Evolutionary conservation across 2,797 vertebrate species (phyloP), one percentile per base, ranked within the genome.

Genomic region (Loriculus beryllinus): DNA sequence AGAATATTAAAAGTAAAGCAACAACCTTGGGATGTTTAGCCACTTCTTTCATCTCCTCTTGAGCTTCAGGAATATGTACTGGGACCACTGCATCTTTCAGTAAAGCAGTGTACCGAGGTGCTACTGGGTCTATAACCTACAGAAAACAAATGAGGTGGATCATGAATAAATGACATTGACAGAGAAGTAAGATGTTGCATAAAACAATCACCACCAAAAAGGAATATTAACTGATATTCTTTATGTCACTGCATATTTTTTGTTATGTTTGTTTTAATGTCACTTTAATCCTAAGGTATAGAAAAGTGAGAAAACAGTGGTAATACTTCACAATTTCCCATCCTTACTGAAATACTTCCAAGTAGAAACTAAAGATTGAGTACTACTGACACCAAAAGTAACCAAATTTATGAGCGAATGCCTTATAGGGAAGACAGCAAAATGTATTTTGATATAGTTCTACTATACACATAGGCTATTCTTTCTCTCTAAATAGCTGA

Each of bases 1-100:
- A 72, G 43, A 77, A 74, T 19, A 80, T 48, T 42, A 78, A 91
- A 10, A 89, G 45, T 35, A 93, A 87, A 93, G 31, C 6, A 16
- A 86, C 81, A 95, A 99, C 99, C 99, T 99, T 99, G 8, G 99
- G 99, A 95, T 99, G 99, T 91, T 98, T 99, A 95, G 99, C 98
- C 31, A 98, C 98, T 97, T 99, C 98, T 83, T 98, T 99, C 98
- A 98, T 98, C 87, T 98, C 98, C 96, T 99, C 99, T 82, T 94
- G 94, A 35, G 98, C 99, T 71, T 98, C 98, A 31, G 98, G 97
- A 91, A 99, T 47, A 6, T 97, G 97, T 88, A 99, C 98, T 7
- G 98, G 98, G 75, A 99, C 92, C 52, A 98, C 98, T 75, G 99
- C 98, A 74, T 98, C 98, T 96, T 98, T 98, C 91, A 98, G 97